Conservation (phyloP, 2,113 vertebrate species). For the Natator depressus region DNA sequence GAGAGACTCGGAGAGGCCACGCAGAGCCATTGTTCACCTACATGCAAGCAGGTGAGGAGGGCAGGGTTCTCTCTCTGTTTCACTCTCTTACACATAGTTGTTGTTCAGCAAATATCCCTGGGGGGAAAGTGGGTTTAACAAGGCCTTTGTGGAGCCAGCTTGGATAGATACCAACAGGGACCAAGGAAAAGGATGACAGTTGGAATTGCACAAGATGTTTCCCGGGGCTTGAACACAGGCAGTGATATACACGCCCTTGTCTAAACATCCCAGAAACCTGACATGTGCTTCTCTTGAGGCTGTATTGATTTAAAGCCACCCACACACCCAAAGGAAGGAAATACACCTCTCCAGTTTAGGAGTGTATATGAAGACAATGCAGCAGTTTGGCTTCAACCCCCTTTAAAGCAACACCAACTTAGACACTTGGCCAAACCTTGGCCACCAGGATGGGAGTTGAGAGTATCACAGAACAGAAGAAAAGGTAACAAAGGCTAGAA, state of each 20-base stretch:
- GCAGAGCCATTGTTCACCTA: slow-evolving; percentile 68
- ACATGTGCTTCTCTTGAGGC: not conserved
- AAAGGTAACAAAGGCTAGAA: not conserved
- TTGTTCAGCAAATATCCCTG: not conserved
- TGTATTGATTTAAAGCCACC: not conserved
- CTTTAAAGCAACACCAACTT: not conserved
- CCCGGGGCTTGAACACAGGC: not conserved
- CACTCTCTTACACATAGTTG: not conserved
- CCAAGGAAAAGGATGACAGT: not conserved
- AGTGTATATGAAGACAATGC: not conserved
- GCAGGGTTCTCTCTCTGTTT: not conserved
- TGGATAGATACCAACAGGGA: not conserved
- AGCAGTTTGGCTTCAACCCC: not conserved
- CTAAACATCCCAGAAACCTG: not conserved
- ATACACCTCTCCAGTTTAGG: not conserved
- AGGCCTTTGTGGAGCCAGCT: not conserved
- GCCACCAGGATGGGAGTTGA: not conserved
- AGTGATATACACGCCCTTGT: not conserved
- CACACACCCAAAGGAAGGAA: not conserved
- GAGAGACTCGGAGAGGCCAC: not conserved
- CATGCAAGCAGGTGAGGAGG: slow-evolving; percentile 70
- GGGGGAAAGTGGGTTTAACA: not conserved
- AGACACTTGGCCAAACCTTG: rapidly evolving
- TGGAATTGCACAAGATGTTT: not conserved
- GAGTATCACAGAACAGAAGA: not conserved